phyloP scores from a whole-genome alignment of 2,797 vertebrate species.

The Silurus aristotelis region DNA sequence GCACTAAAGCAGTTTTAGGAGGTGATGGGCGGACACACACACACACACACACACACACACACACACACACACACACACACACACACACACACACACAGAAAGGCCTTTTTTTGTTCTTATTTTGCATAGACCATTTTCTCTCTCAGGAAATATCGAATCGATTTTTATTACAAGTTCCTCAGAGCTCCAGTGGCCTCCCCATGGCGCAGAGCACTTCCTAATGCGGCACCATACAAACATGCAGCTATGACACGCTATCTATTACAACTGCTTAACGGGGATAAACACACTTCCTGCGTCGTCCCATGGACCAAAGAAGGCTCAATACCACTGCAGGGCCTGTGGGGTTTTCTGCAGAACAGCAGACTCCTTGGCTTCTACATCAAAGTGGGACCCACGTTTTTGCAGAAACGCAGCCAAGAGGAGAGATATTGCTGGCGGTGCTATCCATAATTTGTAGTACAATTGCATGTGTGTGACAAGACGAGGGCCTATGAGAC shows the following conservation, averaged over 20 bases:
- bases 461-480: slow-evolving; percentile 42
- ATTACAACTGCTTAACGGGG: slow-evolving; percentile 48
- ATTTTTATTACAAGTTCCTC: slow-evolving; percentile 40
- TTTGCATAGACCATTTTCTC: slow-evolving; percentile 1
- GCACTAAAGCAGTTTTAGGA: neutral
- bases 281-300: slow-evolving; percentile 52
- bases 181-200: slow-evolving; percentile 30
- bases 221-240: slow-evolving; percentile 29
- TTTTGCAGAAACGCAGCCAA: slow-evolving; percentile 40
- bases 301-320: slow-evolving; percentile 30
- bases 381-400: slow-evolving; percentile 54
- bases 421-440: slow-evolving; percentile 24
- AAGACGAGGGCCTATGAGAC: slow-evolving; percentile 37
- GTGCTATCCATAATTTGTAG: slow-evolving; percentile 37
- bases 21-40: no score
- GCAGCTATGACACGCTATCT: slow-evolving; percentile 33
- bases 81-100: neutral
- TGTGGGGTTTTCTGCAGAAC: slow-evolving; percentile 39
- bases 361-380: slow-evolving; percentile 46
- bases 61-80: neutral
- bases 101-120: neutral
- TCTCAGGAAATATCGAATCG: slow-evolving; percentile 31
- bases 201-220: slow-evolving; percentile 41
- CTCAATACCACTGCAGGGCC: slow-evolving; percentile 39
- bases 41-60: neutral